Evolutionary conservation across 2,888 invertebrate genomes (phyloP).

Genomic region (Bugula neritina): DNA sequence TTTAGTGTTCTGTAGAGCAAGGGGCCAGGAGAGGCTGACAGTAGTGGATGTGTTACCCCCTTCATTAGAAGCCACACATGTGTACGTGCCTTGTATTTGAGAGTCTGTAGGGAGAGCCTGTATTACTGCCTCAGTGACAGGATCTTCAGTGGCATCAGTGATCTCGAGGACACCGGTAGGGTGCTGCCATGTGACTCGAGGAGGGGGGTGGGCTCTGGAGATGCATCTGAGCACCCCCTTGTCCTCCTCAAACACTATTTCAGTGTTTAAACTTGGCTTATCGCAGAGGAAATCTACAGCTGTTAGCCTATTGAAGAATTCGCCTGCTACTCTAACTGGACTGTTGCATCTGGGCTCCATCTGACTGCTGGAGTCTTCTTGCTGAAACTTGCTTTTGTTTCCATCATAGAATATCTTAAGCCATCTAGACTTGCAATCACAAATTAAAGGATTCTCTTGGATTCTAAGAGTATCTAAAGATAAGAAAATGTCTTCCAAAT

Average conservation of each 20-base stretch:
- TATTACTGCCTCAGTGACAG: conserved; percentile 2
- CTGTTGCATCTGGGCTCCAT: neutral
- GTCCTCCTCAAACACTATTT: neutral
- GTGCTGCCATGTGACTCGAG: neutral
- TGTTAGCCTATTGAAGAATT: neutral
- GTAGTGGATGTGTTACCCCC: neutral
- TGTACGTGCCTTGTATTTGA: neutral
- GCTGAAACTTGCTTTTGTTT: neutral
- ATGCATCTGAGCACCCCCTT: conserved; percentile 1
- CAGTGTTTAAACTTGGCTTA: neutral
- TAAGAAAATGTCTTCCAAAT: neutral
- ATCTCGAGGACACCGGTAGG: neutral
- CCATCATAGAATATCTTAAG: conserved; percentile 12
- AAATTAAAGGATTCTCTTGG: conserved; percentile 24
- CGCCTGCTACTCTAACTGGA: neutral
- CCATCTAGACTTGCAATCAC: conserved; percentile 11
- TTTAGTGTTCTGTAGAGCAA: neutral
- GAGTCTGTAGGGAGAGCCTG: neutral
- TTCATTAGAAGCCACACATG: conserved; percentile 11
- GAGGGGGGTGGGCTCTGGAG: conserved; percentile 11
- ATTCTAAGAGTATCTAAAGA: neutral
- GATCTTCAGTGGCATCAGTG: neutral
- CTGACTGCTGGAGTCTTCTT: neutral
- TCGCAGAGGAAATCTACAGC: neutral
- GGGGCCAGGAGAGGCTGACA: conserved; percentile 1